Evolutionary conservation across 2,888 invertebrate species (phyloP).

Genomic region (Sesia bembeciformis): DNA sequence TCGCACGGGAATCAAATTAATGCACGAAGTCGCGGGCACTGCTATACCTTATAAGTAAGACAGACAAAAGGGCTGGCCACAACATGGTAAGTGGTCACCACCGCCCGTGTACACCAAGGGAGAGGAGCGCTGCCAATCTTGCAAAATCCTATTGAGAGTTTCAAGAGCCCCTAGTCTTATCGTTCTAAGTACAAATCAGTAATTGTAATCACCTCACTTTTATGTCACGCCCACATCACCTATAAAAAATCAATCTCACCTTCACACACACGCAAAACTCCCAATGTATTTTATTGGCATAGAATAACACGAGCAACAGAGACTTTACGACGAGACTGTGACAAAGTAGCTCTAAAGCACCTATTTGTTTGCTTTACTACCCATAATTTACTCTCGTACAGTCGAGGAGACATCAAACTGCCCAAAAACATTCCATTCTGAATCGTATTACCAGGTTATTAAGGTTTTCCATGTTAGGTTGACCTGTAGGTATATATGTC

Average conservation of each 20-base stretch:
- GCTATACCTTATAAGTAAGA: too few relatives aligned
- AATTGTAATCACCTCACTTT: too few relatives aligned
- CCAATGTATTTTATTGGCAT: conserved; percentile 24
- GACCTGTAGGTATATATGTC: neutral
- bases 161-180: too few relatives aligned
- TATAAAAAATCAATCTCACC: neutral
- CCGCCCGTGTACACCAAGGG: too few relatives aligned
- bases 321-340: conserved; percentile 36
- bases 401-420: conserved; percentile 3
- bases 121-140: too few relatives aligned
- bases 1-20: too few relatives aligned
- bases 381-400: conserved; percentile 38
- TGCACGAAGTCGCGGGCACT: too few relatives aligned
- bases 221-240: neutral
- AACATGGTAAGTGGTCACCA: neutral
- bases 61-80: neutral
- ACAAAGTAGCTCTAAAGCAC: conserved; percentile 39
- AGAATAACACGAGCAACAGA: conserved; percentile 15
- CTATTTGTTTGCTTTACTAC: conserved; percentile 46
- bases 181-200: too few relatives aligned
- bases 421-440: too few relatives aligned
- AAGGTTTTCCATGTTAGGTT: too few relatives aligned
- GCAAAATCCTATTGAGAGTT: too few relatives aligned
- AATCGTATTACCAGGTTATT: too few relatives aligned
- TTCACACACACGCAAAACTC: neutral